These are phyloP conservation scores for Agrilus mali DNA, from an alignment of 2,888 invertebrate species.

Conservation along the genomic window DNA sequence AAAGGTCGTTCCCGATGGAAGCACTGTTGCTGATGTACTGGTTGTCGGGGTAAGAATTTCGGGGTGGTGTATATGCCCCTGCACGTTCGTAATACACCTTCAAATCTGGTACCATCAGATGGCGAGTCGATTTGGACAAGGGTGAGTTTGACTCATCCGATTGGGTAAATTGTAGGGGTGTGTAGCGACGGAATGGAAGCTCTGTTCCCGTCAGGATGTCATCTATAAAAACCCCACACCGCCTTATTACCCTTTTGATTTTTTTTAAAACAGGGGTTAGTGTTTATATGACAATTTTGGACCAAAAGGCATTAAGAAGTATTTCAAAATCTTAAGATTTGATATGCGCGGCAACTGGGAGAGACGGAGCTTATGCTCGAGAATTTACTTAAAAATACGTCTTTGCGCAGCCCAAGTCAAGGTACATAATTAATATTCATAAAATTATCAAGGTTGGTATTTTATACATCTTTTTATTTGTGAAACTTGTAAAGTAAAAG, in stretches of 20 bases:
- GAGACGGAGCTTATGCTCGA: no score
- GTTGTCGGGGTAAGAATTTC: slow-evolving; percentile 24
- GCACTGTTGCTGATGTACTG: slow-evolving; percentile 21
- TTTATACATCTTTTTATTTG: no score
- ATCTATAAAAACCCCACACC: slow-evolving; percentile 32
- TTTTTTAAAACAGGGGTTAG: neutral
- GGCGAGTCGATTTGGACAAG: slow-evolving; percentile 67
- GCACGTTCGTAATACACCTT: slow-evolving; percentile 51
- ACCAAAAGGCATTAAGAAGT: no score
- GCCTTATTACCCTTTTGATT: neutral
- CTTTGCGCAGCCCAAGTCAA: no score
- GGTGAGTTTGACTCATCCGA: slow-evolving; percentile 61
- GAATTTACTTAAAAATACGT: no score
- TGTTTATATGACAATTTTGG: no score
- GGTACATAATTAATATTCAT: no score
- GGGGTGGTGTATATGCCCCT: slow-evolving; percentile 23
- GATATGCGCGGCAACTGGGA: no score
- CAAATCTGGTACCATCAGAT: slow-evolving; percentile 56
- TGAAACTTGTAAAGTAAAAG: no score
- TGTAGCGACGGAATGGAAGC: slow-evolving; percentile 63
- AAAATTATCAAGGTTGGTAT: no score
- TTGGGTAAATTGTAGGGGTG: slow-evolving; percentile 66
- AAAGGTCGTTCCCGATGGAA: slow-evolving; percentile 23
- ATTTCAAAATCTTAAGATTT: no score
- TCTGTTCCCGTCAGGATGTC: slow-evolving; percentile 58